Evolutionary conservation across 2,888 invertebrate species (phyloP).

Genomic region (Liopterus haemorrhoidalis): DNA sequence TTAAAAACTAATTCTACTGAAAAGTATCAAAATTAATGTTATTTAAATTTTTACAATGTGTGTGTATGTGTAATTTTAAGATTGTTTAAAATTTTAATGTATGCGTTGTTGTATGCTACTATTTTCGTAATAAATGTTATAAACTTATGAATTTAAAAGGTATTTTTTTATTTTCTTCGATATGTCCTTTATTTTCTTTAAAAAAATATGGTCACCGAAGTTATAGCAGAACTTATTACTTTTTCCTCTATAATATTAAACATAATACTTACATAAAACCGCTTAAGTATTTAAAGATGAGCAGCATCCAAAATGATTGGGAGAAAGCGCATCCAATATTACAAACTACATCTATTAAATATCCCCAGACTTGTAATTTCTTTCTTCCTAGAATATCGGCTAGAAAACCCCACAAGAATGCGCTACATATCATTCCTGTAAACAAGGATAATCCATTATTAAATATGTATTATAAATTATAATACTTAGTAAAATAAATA

Average conservation of each 20-base stretch:
- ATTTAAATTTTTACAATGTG: no score
- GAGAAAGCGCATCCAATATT: constrained; percentile 59
- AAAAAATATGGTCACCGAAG: neutral
- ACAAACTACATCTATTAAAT: constrained; percentile 57
- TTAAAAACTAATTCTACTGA: no score
- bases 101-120: no score
- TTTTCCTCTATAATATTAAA: neutral
- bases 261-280: constrained; percentile 64
- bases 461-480: neutral
- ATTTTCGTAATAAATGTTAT: no score
- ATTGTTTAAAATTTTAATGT: no score
- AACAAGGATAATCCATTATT: constrained; percentile 14
- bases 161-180: neutral
- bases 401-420: constrained; percentile 70
- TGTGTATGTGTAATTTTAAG: no score
- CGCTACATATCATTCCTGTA: constrained; percentile 69
- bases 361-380: constrained; percentile 61
- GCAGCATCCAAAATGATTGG: constrained; percentile 60
- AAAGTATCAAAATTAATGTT: no score
- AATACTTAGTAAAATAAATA: neutral
- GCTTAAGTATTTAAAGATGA: constrained; percentile 65
- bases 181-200: neutral
- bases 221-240: neutral
- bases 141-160: constrained; percentile 1
- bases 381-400: constrained; percentile 68